Conservation (phyloP, 2,888 invertebrate genomes). For the Hipparchia semele region DNA sequence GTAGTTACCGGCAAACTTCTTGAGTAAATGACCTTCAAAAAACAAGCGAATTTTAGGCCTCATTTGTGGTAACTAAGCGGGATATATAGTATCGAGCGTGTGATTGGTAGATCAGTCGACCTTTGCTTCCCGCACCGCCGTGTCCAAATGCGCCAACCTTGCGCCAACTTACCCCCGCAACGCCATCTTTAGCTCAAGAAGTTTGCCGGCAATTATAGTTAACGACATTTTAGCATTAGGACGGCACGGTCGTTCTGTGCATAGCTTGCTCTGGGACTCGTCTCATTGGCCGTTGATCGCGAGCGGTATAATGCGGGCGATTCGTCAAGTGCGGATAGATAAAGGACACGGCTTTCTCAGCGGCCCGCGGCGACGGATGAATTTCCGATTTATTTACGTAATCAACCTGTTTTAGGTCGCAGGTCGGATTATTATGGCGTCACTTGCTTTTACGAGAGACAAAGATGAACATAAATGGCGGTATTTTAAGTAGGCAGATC, state of each 20-base stretch:
- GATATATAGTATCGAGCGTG: no score
- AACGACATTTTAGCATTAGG: no score
- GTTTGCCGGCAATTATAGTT: no score
- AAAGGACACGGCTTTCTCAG: conserved; percentile 77
- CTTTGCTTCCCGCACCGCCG: no score
- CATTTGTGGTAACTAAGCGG: no score
- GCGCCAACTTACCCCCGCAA: no score
- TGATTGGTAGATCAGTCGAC: no score
- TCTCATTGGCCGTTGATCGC: conserved; percentile 68
- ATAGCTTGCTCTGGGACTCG: conserved; percentile 45
- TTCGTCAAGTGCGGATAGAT: conserved; percentile 63
- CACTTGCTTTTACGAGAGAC: conserved; percentile 5
- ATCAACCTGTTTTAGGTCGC: conserved; percentile 30
- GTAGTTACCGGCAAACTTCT: no score
- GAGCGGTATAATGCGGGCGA: conserved; percentile 66
- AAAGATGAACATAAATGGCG: conserved; percentile 1
- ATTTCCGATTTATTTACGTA: conserved; percentile 30
- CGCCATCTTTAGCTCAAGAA: no score
- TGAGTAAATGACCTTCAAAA: no score
- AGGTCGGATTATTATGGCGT: conserved; percentile 27
- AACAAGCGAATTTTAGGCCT: no score
- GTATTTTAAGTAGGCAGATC: not conserved
- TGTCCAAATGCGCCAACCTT: no score
- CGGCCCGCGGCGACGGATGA: conserved; percentile 35
- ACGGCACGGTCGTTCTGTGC: conserved; percentile 1